Base-by-base conservation (phyloP, 92 coral and sea anemone genomes). In the Blastomussa wellsi region DNA sequence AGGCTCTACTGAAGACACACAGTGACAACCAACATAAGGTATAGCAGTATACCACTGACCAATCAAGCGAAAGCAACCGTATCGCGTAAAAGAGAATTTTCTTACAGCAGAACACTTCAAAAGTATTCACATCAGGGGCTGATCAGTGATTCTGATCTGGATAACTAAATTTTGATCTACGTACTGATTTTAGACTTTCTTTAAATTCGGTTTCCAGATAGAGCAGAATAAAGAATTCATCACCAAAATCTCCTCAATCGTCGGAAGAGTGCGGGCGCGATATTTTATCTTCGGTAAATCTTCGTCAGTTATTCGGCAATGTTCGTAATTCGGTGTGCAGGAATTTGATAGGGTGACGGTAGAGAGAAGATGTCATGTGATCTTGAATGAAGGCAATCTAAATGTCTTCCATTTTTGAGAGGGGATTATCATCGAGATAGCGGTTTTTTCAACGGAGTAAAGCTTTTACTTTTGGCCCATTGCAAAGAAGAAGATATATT, bases 291-390 rank as follows among this genome's bases (percentile, higher is more conserved):
- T 55, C 86, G 86, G 52, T 26, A 22, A 15, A 55, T 52, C 73
- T 69, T 79, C 85, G 89, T 76, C 6, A 52, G 4, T 12, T 24
- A 16, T 80, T 81, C 92, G 92, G 80, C 17, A 77, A 57, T 55
- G 36, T 20, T 77, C 90, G 92, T 59, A 86, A 57, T 84, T 72
- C 89, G 92, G 76, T 74, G 86, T 69, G 71, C 51, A 86, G 90
- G 92, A 89, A 89, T 86, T 85, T 86, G 87, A 85, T 80, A 86
- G 92, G 79, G 87, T 41, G 87, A 59, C 41, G 47, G 87, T 83
- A 62, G 87, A 83, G 81, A 89, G 84, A 79, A 89, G 86, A 80
- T 83, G 92, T 89, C 92, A 89, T 89, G 92, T 89, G 92, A 83
- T 83, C 87, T 83, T 20, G 33, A 42, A 22, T 75, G 48, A 41